Conservation (phyloP, 2,797 vertebrate species). For the Parambassis ranga region DNA sequence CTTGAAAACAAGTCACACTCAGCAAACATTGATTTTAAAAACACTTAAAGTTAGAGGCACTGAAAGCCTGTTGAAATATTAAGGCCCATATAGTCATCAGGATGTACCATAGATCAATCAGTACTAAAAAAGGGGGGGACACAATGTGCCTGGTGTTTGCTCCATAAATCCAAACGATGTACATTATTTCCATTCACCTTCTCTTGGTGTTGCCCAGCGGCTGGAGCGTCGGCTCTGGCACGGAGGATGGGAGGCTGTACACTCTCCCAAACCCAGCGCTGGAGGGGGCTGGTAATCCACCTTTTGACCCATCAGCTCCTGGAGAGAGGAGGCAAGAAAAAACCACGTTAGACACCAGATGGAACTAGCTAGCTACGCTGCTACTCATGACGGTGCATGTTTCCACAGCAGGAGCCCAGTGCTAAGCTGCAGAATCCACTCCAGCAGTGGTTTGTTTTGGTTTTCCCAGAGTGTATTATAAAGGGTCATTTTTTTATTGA, state of each 20-base stretch:
- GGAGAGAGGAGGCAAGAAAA: no score
- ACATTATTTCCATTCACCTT: slow-evolving; percentile 47
- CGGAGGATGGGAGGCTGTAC: slow-evolving; percentile 33
- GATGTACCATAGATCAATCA: neutral
- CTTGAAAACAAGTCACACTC: neutral
- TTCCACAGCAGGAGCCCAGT: neutral
- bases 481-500: neutral
- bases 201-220: slow-evolving; percentile 57
- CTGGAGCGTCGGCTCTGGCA: slow-evolving; percentile 52
- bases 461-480: neutral
- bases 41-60: neutral
- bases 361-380: no score
- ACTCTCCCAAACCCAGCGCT: slow-evolving; percentile 47
- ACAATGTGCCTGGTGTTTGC: no score
- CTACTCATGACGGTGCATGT: neutral
- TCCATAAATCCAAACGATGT: neutral
- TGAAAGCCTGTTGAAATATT: neutral
- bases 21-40: neutral
- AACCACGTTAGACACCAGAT: no score
- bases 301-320: slow-evolving; percentile 54
- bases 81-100: neutral
- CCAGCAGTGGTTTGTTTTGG: neutral
- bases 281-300: slow-evolving; percentile 45
- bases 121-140: neutral
- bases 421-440: neutral